These are phyloP conservation scores for Corythaixoides concolor DNA, from an alignment of 2,113 vertebrate species.

Conservation along the genomic window DNA sequence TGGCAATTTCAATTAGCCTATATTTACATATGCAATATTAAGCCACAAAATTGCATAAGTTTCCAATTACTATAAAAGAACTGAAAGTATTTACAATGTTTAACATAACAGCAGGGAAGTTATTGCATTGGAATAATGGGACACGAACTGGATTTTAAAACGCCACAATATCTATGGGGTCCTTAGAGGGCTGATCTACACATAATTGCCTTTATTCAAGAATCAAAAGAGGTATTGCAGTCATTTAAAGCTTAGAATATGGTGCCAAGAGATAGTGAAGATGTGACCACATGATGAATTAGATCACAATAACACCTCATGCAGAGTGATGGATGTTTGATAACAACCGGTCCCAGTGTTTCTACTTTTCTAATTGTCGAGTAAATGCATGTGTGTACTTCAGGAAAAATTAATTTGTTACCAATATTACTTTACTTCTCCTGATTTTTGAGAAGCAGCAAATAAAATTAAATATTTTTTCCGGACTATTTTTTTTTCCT, in stretches of 20 bases:
- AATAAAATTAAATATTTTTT: not conserved
- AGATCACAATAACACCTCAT: not conserved
- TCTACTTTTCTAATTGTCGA: not conserved
- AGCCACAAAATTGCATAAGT: constrained; percentile 7
- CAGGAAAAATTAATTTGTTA: not conserved
- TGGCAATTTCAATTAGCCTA: constrained; percentile 43
- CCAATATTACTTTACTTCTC: not conserved
- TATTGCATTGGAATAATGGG: not conserved
- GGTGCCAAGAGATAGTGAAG: not conserved
- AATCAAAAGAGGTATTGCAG: not conserved
- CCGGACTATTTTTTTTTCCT: too few relatives aligned
- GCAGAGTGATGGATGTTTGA: not conserved
- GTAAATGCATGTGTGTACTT: not conserved
- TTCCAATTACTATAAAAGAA: constrained; percentile 30
- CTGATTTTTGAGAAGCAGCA: not conserved
- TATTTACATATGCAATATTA: constrained; percentile 54
- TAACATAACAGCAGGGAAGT: constrained; percentile 20
- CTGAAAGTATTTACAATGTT: constrained; percentile 20
- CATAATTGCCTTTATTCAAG: not conserved
- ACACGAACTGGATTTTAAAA: not conserved
- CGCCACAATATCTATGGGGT: not conserved
- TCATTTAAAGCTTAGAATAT: not conserved
- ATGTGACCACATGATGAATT: not conserved
- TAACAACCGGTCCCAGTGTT: not conserved
- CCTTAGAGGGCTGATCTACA: not conserved